Conservation (phyloP, 2,888 invertebrate species). For the Corbicula japonica region DNA sequence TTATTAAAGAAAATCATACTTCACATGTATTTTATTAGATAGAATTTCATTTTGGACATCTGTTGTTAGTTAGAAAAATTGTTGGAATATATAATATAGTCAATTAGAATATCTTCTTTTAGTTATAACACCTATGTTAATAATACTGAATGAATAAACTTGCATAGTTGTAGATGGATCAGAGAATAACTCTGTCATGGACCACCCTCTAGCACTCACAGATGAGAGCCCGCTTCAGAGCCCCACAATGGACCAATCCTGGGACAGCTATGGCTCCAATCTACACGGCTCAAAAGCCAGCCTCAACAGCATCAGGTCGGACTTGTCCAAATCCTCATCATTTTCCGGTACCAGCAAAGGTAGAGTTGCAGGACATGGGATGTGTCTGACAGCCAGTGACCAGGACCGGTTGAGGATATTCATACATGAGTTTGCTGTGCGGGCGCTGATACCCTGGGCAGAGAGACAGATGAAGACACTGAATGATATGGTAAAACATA, state of each 20-base stretch:
- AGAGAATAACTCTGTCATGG: constrained; percentile 65
- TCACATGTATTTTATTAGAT: too few species aligned
- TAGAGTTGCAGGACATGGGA: constrained; percentile 81
- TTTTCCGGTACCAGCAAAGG: constrained; percentile 43
- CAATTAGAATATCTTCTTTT: too few species aligned
- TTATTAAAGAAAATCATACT: too few species aligned
- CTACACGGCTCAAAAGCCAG: constrained; percentile 65
- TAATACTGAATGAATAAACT: too few species aligned
- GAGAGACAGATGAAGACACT: constrained; percentile 93
- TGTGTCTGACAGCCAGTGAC: constrained; percentile 93
- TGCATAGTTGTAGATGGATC: constrained; percentile 50
- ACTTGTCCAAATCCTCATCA: constrained; percentile 56
- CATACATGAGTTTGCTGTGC: constrained; percentile 94
- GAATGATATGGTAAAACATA: constrained; percentile 85
- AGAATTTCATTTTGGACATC: too few species aligned
- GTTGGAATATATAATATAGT: too few species aligned
- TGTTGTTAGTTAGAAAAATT: too few species aligned
- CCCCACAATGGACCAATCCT: constrained; percentile 58
- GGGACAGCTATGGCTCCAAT: constrained; percentile 38
- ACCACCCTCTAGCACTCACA: constrained; percentile 78
- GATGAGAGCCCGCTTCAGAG: constrained; percentile 63
- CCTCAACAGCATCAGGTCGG: constrained; percentile 44
- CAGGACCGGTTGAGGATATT: constrained; percentile 94
- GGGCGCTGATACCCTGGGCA: constrained; percentile 95
- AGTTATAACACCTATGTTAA: too few species aligned